Percentiles rank a stretch among this genome's conserved stretches.
Evolutionary conservation across 2,888 invertebrate species (phyloP).

Genomic region (Desoria tigrina): DNA sequence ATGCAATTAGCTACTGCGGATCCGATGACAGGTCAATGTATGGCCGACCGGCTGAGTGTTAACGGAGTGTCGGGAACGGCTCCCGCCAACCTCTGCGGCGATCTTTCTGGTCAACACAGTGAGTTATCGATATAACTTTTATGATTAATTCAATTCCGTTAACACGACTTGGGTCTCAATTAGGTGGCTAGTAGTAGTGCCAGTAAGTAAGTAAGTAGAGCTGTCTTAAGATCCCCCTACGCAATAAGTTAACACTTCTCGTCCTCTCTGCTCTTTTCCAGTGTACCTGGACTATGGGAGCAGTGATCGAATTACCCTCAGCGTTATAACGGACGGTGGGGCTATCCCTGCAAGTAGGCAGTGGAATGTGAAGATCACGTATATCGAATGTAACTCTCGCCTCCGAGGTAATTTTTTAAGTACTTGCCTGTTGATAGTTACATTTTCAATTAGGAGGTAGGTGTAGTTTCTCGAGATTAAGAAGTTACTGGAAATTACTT

Average conservation of each 20-base stretch:
- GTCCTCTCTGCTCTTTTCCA: conserved; percentile 20
- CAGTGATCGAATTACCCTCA: conserved; percentile 47
- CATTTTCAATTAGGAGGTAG: too few relatives aligned
- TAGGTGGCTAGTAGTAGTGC: too few relatives aligned
- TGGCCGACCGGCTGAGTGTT: conserved; percentile 43
- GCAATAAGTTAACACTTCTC: not conserved
- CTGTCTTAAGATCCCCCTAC: not conserved
- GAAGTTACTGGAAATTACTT: not conserved
- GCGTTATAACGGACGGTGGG: conserved; percentile 48
- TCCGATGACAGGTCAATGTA: conserved; percentile 38
- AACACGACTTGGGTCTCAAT: not conserved
- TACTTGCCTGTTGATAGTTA: too few relatives aligned
- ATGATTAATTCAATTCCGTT: not conserved
- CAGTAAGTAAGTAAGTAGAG: not conserved
- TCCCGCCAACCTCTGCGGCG: conserved; percentile 48
- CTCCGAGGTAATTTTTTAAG: conserved; percentile 25
- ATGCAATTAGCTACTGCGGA: conserved; percentile 43
- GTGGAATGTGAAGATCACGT: conserved; percentile 47
- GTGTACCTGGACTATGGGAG: conserved; percentile 51
- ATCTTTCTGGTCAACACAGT: conserved; percentile 50
- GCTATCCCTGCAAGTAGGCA: conserved; percentile 20
- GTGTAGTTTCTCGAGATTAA: not conserved
- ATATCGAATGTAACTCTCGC: conserved; percentile 49
- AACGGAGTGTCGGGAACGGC: conserved; percentile 45
- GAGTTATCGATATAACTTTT: conserved; percentile 25